Evolutionary conservation across 2,888 invertebrate genomes (phyloP), one percentile per base, ranked within the genome.

Genomic region (Caenorhabditis parvicauda): DNA sequence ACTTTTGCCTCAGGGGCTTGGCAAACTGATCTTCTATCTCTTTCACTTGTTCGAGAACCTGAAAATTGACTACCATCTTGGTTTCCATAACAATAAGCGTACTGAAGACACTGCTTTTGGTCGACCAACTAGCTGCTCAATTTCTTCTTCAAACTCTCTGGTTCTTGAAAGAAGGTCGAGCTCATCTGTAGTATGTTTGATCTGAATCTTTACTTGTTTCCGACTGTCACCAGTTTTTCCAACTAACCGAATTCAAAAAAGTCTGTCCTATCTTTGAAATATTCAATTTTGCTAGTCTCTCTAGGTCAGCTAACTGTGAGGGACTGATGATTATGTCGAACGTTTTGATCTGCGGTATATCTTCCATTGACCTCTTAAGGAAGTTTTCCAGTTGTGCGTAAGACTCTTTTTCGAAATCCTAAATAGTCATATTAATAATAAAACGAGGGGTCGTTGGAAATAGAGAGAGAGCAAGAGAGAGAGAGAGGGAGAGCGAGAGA

Each of bases 1-100:
- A 41, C 37, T 62, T 50, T 12, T 47, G 52, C 14, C 72, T 29
- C 7, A 72, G 47, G 9, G 72, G 72, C 12, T 60, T 59, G 0
- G 72, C 69, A 43, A 70, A 66, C 28, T 67, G 59, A 5, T 39
- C 38, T 43, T 72, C 70, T 1, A 72, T 51, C 29, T 70, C 72
- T 41, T 60, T 44, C 9, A 72, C 58, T 49, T 72, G 72, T n/a
- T 70, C 72, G 2, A 70, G 47, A 22, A 72, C 60, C 45, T 69
- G 37, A 14, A 48, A 41, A 48, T 19, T n/a, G 38, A 14, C 12
- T 21, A 21, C 6, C 24, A 38, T 9, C 28, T 47, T 41, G 9
- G 2, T 49, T 25, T 9, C 25, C 9, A 42, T 12, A n/a, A 4
- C 37, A 21, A 9, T 17, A 14, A 22, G 46, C 55, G 24, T n/a